Evolutionary conservation across 2,113 vertebrate genomes (phyloP), one percentile per base, ranked within the genome.

Genomic region (Cichladusa arquata): DNA sequence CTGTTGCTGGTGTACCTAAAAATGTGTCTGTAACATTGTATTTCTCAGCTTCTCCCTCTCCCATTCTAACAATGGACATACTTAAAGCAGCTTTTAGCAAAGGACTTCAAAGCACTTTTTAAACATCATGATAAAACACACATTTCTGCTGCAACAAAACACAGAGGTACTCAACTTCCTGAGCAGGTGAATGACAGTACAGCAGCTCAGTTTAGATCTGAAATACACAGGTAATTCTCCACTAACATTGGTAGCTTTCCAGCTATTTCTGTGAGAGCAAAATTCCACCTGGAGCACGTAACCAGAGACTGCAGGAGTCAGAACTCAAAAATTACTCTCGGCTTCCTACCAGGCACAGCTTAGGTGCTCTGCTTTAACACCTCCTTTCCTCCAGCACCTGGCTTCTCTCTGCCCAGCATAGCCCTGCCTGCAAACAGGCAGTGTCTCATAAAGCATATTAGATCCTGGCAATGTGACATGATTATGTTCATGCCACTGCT

Each of bases 401-500:
- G 9, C 9, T 81, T 31, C 77, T 67, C 40, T 87, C 79, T 89
- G 31, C 42, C 16, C 64, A 77, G 70, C 13, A 44, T 2, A 82
- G 17, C 53, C 53, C 66, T 82, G 33, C 53, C 53, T 5, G 36
- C 62, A 87, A 87, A 78, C 19, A 57, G 61, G 50, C 47, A 83
- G 69, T 14, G 15, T 67, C 65, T 94, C 88, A 79, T 61, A 91
- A 90, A 92, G 34, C 61, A 86, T 38, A 62, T 60, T 62, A 96
- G 80, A 77, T 70, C 61, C 61, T 93, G 19, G 11, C 92, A 95
- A 88, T 19, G 53, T 50, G 91, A 93, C 70, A 47, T 9, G 60
- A 94, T 90, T 84, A 90, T 81, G 80, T 81, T 84, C 57, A 34
- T 51, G 95, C 85, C 95, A 92, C 67, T 84, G 77, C 60, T 69